phyloP scores from a whole-genome alignment of 2,888 invertebrate species.

The Corythucha ciliata region DNA sequence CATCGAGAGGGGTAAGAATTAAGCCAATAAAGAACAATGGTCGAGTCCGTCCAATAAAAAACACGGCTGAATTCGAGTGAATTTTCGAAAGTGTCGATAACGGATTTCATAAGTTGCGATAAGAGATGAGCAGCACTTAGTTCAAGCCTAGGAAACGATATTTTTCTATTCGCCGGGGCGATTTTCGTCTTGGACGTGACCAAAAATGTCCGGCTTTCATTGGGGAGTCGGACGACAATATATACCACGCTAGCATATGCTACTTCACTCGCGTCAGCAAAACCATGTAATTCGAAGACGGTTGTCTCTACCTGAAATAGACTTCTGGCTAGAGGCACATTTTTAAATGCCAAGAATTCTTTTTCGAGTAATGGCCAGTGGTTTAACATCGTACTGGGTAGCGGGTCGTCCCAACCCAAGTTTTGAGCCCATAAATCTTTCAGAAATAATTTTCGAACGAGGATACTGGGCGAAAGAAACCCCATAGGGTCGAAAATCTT shows the following conservation, averaged over 20 bases:
- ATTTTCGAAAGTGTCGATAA: conserved; percentile 20
- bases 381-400: conserved; percentile 15
- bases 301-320: too few species aligned
- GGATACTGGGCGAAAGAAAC: too few species aligned
- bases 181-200: conserved; percentile 13
- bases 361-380: too few species aligned
- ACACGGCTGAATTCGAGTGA: too few species aligned
- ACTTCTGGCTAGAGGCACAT: too few species aligned
- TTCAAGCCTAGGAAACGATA: conserved; percentile 28
- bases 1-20: background rate
- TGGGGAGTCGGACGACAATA: too few species aligned
- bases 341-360: too few species aligned
- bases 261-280: conserved; percentile 13
- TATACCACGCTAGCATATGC: conserved; percentile 15
- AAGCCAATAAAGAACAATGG: conserved; percentile 16
- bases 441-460: conserved; percentile 29
- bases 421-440: conserved; percentile 30
- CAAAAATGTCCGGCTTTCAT: too few species aligned
- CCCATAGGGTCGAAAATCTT: conserved; percentile 30
- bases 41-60: conserved; percentile 22
- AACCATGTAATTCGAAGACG: conserved; percentile 1
- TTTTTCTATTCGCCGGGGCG: conserved; percentile 11
- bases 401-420: conserved; percentile 31
- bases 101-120: conserved; percentile 26
- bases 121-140: conserved; percentile 23